phyloP scores from a whole-genome alignment of 1,140 invertebrate species.

The Agrypnia vestita region DNA sequence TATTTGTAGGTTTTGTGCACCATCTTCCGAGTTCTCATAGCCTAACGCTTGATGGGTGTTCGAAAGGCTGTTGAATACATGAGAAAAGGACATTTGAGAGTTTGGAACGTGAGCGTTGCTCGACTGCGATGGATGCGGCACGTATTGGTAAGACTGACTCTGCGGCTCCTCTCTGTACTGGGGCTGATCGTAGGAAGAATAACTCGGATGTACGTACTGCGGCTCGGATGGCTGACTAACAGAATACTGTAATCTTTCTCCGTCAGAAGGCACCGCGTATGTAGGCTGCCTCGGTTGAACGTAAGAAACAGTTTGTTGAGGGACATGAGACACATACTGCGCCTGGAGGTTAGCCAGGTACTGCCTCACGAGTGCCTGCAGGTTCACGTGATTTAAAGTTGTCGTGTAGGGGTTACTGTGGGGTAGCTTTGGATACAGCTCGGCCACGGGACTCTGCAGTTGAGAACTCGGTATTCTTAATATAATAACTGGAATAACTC shows the following conservation, averaged over 20 bases:
- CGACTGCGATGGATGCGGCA: constrained; percentile 43
- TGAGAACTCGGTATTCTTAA: constrained; percentile 74
- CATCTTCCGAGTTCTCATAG: constrained; percentile 51
- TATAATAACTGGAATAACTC: constrained; percentile 73
- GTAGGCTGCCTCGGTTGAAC: constrained; percentile 8
- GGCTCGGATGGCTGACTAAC: constrained; percentile 3
- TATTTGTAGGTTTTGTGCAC: constrained; percentile 56
- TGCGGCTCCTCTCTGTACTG: constrained; percentile 42
- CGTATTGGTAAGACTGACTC: constrained; percentile 47
- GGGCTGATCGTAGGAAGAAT: constrained; percentile 36
- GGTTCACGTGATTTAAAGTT: constrained; percentile 72
- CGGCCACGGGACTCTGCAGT: constrained; percentile 70
- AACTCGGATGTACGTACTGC: constrained; percentile 47
- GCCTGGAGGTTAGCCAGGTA: constrained; percentile 63
- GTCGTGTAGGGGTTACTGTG: constrained; percentile 71
- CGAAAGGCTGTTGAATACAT: constrained; percentile 38
- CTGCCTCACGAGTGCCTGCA: constrained; percentile 65
- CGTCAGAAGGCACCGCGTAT: not conserved
- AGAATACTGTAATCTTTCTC: constrained; percentile 36
- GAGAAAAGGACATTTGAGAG: constrained; percentile 49
- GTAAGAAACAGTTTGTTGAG: constrained; percentile 43
- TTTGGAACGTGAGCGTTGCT: constrained; percentile 15
- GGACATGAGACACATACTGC: constrained; percentile 38
- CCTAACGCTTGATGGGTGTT: constrained; percentile 31
- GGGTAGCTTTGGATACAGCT: constrained; percentile 73